These are phyloP conservation scores for Chalcosyrphus nemorum DNA, from an alignment of 2,888 invertebrate species.

Conservation along the genomic window DNA sequence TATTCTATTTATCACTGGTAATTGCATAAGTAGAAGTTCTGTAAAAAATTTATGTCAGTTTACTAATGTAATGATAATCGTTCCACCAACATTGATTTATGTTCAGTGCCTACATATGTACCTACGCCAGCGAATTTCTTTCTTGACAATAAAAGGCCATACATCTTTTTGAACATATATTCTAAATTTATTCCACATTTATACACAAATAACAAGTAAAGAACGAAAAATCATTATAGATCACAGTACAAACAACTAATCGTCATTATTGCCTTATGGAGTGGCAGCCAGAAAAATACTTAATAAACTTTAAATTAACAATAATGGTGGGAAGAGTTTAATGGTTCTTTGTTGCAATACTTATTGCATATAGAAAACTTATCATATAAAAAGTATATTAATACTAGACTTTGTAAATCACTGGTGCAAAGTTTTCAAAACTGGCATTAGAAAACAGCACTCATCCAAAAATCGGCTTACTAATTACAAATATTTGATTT, in stretches of 20 bases:
- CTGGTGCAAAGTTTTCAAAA: conserved; percentile 16
- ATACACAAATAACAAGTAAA: conserved; percentile 43
- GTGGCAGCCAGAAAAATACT: conserved; percentile 14
- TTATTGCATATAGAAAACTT: conserved; percentile 61
- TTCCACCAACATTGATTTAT: no score
- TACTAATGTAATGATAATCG: no score
- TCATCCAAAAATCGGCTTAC: conserved; percentile 32
- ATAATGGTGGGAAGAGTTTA: conserved; percentile 61
- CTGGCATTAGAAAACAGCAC: conserved; percentile 23
- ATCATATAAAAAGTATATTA: conserved; percentile 54
- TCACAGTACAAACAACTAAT: conserved; percentile 64
- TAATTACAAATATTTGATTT: conserved; percentile 17
- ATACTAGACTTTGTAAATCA: conserved; percentile 21
- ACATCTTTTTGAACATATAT: conserved; percentile 14
- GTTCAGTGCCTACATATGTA: no score
- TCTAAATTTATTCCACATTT: conserved; percentile 45
- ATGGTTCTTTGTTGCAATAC: conserved; percentile 53
- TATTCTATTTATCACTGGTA: no score
- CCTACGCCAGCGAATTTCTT: no score
- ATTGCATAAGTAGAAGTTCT: no score
- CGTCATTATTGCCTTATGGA: conserved; percentile 10
- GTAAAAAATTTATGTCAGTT: no score
- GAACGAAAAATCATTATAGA: conserved; percentile 36
- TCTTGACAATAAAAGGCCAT: neutral
- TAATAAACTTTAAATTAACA: conserved; percentile 2